Base-by-base conservation (phyloP, 64 coral and sea anemone species). In the Actinia tenebrosa region DNA sequence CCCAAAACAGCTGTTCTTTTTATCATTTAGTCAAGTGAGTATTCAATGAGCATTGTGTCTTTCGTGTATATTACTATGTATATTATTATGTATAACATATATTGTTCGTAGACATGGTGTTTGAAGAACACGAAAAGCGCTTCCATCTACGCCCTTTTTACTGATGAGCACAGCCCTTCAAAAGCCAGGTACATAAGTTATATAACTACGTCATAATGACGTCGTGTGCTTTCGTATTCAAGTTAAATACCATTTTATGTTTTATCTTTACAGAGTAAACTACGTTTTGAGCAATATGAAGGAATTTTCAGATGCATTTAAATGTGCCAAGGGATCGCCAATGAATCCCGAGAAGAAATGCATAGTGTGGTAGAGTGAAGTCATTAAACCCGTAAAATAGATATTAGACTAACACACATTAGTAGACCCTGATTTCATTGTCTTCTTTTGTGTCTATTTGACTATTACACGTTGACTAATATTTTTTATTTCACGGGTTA, bases 321-420 rank as follows among this genome's bases (percentile, higher is more conserved):
- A 82, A 6, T 95, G 94, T 53, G 59, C 55, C 1, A 87, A 87
- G 87, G 87, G 87, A 78, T 87, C 90, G 3, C 94, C 23, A 22
- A 95, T 95, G 94, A 95, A 95, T 63, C 90, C 90, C 60, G 20
- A 56, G n/a, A 71, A 92, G 77, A 95, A 95, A 59, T 95, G 94
- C 10, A 5, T 59, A 5, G 42, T 95, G 3, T 95, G 94, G 94
- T 95, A 87, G 87, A 1, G 10, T 37, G 30, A 37, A 37, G 30
- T 37, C 30, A 37, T 37, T 37, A 37, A 37, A 37, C 30, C 30
- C 30, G 30, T 37, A 1, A 0, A 37, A 37, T 37, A 1, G 30
- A 37, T 37, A 37, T 37, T 37, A 37, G 30, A 37, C 30, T 37
- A 37, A 37, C 1, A 37, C 1, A 37, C 30, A 0, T 37, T 37